Conservation (phyloP, 2,113 vertebrate species). For the Bubalus kerabau region DNA sequence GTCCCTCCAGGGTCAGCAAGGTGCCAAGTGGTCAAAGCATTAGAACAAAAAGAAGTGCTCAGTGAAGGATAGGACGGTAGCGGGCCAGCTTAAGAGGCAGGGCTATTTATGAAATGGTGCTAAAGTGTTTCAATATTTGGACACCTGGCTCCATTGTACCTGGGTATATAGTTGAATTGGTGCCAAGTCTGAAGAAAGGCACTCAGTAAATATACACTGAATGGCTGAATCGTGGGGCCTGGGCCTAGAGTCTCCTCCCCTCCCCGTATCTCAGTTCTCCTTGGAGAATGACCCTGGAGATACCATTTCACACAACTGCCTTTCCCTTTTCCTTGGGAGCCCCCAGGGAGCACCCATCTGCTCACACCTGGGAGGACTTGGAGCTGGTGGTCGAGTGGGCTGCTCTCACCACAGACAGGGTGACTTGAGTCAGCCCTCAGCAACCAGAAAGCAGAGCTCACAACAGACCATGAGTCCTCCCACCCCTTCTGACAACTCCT, state of each 20-base stretch:
- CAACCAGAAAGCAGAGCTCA: neutral
- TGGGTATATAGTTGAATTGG: neutral
- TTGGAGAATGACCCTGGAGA: neutral
- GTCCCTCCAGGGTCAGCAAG: neutral
- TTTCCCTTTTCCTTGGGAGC: neutral
- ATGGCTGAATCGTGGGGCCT: neutral
- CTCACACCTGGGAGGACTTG: neutral
- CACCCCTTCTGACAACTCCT: neutral
- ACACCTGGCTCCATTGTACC: neutral
- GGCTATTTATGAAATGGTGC: neutral
- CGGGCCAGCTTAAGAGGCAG: neutral
- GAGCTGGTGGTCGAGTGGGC: rapidly evolving
- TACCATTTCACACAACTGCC: rapidly evolving
- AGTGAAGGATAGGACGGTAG: neutral
- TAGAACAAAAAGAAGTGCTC: neutral
- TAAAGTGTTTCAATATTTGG: neutral
- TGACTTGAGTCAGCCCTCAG: neutral
- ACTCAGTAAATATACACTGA: neutral
- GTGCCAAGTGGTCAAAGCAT: neutral
- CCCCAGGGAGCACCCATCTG: neutral
- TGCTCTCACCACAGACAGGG: neutral
- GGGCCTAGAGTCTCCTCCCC: neutral
- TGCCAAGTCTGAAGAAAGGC: neutral
- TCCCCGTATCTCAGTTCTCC: neutral
- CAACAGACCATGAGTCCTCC: neutral